Percentiles rank a stretch among this genome's conserved stretches.
Evolutionary conservation across 2,797 vertebrate genomes (phyloP).

Genomic region (Gallinago solitaria): DNA sequence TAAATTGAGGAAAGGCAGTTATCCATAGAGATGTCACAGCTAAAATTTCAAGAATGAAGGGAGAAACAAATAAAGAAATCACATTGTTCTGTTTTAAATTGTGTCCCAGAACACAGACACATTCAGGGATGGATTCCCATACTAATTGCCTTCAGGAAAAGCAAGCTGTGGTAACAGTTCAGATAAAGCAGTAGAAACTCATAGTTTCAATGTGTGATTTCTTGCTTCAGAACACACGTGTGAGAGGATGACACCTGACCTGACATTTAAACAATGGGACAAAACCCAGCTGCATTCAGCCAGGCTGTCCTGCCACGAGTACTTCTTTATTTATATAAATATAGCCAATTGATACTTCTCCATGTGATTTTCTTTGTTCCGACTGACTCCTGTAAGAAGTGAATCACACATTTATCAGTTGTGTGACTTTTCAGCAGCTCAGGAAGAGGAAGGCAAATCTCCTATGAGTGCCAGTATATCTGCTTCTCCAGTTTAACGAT

Average conservation of each 20-base stretch:
- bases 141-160: not conserved
- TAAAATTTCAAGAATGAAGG: not conserved
- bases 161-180: not conserved
- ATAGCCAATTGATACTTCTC: not conserved
- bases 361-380: not conserved
- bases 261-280: not conserved
- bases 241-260: not conserved
- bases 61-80: not conserved
- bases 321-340: not conserved
- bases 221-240: not conserved
- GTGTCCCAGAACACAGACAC: not conserved
- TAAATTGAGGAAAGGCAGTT: not conserved
- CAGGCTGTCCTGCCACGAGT: not conserved
- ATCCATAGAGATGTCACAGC: not conserved
- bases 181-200: not conserved
- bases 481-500: not conserved
- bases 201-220: not conserved
- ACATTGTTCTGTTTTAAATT: not conserved
- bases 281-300: not conserved
- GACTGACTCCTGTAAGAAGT: not conserved
- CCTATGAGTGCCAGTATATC: fast-evolving
- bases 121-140: not conserved
- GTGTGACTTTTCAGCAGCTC: not conserved
- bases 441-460: not conserved
- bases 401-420: not conserved